Evolutionary conservation across 2,797 vertebrate genomes (phyloP).

Genomic region (Cossypha dichroa): DNA sequence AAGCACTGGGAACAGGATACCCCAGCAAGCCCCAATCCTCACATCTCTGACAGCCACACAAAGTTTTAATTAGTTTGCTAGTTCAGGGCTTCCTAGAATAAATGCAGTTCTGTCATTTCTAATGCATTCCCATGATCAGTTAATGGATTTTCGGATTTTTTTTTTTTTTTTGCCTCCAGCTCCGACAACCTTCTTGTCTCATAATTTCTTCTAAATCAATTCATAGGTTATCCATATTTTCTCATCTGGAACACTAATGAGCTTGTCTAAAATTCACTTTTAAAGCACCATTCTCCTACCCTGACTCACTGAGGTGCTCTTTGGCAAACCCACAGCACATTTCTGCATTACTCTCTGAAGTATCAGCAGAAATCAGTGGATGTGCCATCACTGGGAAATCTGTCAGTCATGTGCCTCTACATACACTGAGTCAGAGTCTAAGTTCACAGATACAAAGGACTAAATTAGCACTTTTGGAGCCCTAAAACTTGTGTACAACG

Average conservation of each 20-base stretch:
- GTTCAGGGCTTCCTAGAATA: background rate
- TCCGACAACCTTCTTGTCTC: background rate
- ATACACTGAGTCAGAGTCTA: background rate
- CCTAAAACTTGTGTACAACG: accelerated
- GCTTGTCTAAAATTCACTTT: background rate
- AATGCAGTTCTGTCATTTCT: slow-evolving; percentile 31
- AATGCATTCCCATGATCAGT: background rate
- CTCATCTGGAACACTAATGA: slow-evolving; percentile 14
- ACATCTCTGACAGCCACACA: background rate
- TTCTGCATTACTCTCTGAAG: background rate
- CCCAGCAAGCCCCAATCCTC: background rate
- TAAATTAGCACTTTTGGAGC: background rate
- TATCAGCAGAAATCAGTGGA: background rate
- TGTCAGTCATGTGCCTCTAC: background rate
- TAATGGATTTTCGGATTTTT: background rate
- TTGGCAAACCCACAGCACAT: background rate
- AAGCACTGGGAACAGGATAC: background rate
- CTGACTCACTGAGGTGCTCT: background rate
- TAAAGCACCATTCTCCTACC: background rate
- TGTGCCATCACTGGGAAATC: background rate
- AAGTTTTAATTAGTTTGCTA: slow-evolving; percentile 57
- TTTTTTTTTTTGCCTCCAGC: background rate
- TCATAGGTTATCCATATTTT: slow-evolving; percentile 19
- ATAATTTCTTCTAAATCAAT: slow-evolving; percentile 1
- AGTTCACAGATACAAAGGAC: background rate